Evolutionary conservation across 2,113 vertebrate species (phyloP), one percentile per base, ranked within the genome.

Genomic region (Hylia prasina): DNA sequence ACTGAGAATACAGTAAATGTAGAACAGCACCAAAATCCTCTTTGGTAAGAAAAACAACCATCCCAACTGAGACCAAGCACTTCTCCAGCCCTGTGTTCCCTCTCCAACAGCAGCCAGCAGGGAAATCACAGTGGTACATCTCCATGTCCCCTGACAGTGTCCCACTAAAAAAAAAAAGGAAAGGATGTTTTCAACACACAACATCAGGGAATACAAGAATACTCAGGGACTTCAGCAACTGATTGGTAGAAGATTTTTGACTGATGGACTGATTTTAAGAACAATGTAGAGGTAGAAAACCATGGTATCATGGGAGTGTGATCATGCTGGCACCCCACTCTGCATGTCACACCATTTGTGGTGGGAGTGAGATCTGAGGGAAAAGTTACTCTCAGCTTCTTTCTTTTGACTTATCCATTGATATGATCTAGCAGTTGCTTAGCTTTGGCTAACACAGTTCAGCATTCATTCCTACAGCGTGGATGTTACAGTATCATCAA

Each of bases 361-460:
- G n/a, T 45, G 28, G 47, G 51, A 84, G 65, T 2, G 3, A 78
- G 37, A 8, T 47, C 37, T 5, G 25, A 69, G 11, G 5, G 28
- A 86, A 64, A 45, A 51, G 60, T 64, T 63, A 51, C 35, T 77
- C 50, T 31, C 28, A 54, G 25, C 22, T 72, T 57, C 45, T 78
- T 53, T 40, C n/a, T 61, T 60, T 60, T n/a, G 25, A 95, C 35
- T 68, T 85, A 75, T 11, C n/a, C 90, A 50, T 45, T 15, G 31
- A 82, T 45, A 61, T 21, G 14, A 9, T 31, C 68, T 12, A 71
- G 48, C 35, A 93, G 66, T 65, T 80, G 84, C 71, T 85, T 53
- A 57, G 31, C 82, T 95, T 94, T 93, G 70, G 33, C 35, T 81
- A 51, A 58, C 73, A 86, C 85, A 83, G 71, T 35, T 89, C 82